Evolutionary conservation across 2,113 vertebrate species (phyloP), one percentile per base, ranked within the genome.

Genomic region (Bos indicus): DNA sequence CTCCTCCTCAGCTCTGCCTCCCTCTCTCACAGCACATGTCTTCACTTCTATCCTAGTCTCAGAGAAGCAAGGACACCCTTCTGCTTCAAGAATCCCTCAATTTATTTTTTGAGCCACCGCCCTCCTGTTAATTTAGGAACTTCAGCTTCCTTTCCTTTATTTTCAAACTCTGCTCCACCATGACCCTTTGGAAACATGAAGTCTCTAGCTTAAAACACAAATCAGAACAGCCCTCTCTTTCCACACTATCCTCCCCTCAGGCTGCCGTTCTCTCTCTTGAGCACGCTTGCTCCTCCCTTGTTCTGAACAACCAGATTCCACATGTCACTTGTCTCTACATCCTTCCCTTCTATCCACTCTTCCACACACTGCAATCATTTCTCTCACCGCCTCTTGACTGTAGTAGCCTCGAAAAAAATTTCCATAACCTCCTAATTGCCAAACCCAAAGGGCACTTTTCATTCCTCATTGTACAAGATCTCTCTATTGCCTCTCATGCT

Each of bases 91-190:
- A 92, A 43, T 52, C 28, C 21, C 40, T 71, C 28, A 9, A 52
- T 84, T 46, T 91, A 33, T 95, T 74, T 95, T 71, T 87, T 85
- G 33, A 94, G 40, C 23, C 17, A 40, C 62, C 2, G 13, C 3
- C 19, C 30, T 36, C 77, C 40, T 62, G 40, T 94, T 67, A 87
- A 40, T n/a, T 57, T 71, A 88, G 36, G 28, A 36, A 59, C 25
- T 46, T 82, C 26, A 67, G 46, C 40, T 88, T 60, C 57, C 21
- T 92, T 80, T 81, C 57, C 57, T 25, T 80, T 82, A 91, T 62
- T 96, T 86, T 94, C 93, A 90, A 95, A 81, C 28, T 57, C 74
- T 51, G 84, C 46, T 91, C 86, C 46, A 91, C 30, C 11, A 90
- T 8, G 57, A n/a, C 15, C 74, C 40, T 71, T 96, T 36, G 93